phyloP scores from a whole-genome alignment of 2,113 vertebrate genomes.

The Cyanoderma ruficeps region DNA sequence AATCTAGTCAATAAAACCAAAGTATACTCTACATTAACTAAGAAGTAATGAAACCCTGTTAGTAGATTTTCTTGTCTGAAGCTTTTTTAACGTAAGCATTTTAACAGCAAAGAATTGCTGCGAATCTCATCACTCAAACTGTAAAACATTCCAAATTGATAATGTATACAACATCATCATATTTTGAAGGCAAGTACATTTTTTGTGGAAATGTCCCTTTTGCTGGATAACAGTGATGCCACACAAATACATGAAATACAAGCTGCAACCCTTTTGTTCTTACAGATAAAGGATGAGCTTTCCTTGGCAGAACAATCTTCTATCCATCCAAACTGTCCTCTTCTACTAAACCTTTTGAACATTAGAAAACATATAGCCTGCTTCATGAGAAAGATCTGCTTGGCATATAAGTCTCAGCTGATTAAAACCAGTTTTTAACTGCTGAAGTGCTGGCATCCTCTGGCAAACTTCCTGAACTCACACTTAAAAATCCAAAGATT shows the following conservation, averaged over 20 bases:
- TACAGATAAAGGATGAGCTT: background rate
- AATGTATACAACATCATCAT: no score
- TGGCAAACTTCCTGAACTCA: background rate
- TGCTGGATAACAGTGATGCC: background rate
- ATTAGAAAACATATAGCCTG: background rate
- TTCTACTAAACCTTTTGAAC: background rate
- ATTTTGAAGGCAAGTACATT: background rate
- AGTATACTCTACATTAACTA: background rate
- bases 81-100: background rate
- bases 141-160: background rate
- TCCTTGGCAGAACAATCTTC: background rate
- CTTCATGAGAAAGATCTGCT: background rate
- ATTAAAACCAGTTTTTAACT: background rate
- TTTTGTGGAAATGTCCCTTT: background rate
- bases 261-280: background rate
- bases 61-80: background rate
- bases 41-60: background rate
- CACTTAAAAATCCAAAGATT: background rate
- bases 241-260: background rate
- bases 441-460: background rate
- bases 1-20: background rate
- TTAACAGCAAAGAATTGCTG: background rate
- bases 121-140: background rate
- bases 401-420: background rate
- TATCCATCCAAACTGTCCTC: background rate